A percentile compares a stretch with the other conserved stretches of the same genome.
phyloP scores from a whole-genome alignment of 1,140 invertebrate genomes.

The Hylaeus anthracinus region DNA sequence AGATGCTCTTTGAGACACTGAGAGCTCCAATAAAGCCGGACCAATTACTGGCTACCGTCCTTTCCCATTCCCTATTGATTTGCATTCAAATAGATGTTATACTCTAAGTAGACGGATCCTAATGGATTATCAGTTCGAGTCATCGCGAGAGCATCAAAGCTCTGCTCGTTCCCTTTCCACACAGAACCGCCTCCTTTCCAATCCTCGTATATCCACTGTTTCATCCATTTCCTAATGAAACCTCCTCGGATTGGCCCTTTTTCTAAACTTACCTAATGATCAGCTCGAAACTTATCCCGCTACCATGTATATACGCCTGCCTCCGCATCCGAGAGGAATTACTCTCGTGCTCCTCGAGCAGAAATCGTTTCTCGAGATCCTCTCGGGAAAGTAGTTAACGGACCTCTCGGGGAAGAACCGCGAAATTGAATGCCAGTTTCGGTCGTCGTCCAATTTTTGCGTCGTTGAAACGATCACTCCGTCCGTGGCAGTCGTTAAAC shows the following conservation, averaged over 20 bases:
- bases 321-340: slow-evolving; percentile 45
- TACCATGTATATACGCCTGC: slow-evolving; percentile 31
- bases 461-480: neutral
- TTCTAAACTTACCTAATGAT: slow-evolving; percentile 77
- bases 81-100: slow-evolving; percentile 82
- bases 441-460: slow-evolving; percentile 45
- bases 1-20: slow-evolving; percentile 81
- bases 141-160: slow-evolving; percentile 80
- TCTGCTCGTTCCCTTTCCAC: slow-evolving; percentile 58
- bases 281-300: slow-evolving; percentile 58
- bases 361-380: slow-evolving; percentile 52
- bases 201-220: slow-evolving; percentile 79
- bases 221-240: slow-evolving; percentile 82
- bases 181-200: slow-evolving; percentile 73
- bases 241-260: slow-evolving; percentile 73
- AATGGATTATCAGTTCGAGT: slow-evolving; percentile 82
- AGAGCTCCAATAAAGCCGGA: slow-evolving; percentile 81
- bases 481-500: no score
- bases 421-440: slow-evolving; percentile 55
- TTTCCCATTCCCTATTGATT: slow-evolving; percentile 81
- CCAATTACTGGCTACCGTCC: slow-evolving; percentile 80
- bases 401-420: slow-evolving; percentile 35
- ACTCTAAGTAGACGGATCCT: slow-evolving; percentile 81
- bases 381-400: slow-evolving; percentile 49
- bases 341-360: slow-evolving; percentile 38